Base-by-base conservation (phyloP, 2,797 vertebrate genomes). In the Sebastes ruberrimus region DNA sequence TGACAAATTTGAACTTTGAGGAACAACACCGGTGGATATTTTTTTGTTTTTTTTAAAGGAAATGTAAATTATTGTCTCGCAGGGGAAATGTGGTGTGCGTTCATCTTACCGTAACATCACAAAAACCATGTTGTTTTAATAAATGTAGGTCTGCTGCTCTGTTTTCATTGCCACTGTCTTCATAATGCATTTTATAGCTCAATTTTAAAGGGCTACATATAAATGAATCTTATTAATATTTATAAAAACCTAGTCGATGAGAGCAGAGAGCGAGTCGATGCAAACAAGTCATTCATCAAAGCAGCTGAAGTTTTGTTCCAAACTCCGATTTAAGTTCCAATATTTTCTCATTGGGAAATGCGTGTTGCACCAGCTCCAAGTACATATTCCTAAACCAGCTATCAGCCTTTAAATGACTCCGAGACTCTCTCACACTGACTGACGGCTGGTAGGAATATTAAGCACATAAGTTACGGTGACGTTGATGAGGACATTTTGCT, bases 221-320 rank as follows among this genome's bases (percentile, higher is more conserved):
- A 78, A 86, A 87, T 70, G 38, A 78, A 25, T 67, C 71, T 66
- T 74, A 88, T 90, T 86, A 89, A 90, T 87, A 89, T 88, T 86
- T 75, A 89, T 89, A 71, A 72, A 46, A 46, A 66, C 23, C 10
- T 0, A 56, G 61, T 76, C 6, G 30, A 70, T 66, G 33, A 42
- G 27, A 78, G 79, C 62, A 65, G 62, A 62, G 71, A 83, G 76
- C n/a, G 10, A 78, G 69, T 78, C 28, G 2, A 65, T 52, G 71
- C 69, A 77, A 84, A 81, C 66, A 77, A 76, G 63, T 59, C 13
- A 35, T 85, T 84, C 80, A 87, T 88, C 83, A 90, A 33, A 80
- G 70, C 16, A 18, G 52, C 71, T 49, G 35, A 80, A 63, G 72
- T 81, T 81, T 68, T 74, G 42, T 55, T 81, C 23, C 57, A 56